These are phyloP conservation scores for Himalopsyche japonica DNA, from an alignment of 2,888 invertebrate genomes.

Conservation along the genomic window DNA sequence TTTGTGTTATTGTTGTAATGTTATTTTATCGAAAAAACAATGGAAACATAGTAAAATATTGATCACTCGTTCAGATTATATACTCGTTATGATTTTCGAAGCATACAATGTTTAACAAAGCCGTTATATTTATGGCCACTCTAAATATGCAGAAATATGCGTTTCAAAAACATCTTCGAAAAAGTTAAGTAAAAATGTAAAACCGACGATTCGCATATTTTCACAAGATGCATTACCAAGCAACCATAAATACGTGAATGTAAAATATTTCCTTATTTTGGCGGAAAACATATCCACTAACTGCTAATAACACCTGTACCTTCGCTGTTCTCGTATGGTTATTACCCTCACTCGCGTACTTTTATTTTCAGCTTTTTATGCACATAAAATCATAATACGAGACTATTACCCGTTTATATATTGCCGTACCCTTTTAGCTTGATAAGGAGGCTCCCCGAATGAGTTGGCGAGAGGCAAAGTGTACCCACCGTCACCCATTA, in stretches of 20 bases:
- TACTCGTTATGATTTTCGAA: no score
- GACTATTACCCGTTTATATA: conserved; percentile 36
- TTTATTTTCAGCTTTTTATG: conserved; percentile 36
- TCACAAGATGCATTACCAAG: not conserved
- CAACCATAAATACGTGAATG: not conserved
- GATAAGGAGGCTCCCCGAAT: not conserved
- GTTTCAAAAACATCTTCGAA: no score
- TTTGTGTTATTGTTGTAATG: no score
- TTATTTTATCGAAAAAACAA: no score
- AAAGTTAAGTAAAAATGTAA: not conserved
- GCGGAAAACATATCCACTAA: conserved; percentile 27
- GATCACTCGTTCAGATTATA: no score
- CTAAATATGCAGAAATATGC: no score
- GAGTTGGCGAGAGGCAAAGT: not conserved
- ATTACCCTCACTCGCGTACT: not conserved
- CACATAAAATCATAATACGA: conserved; percentile 36
- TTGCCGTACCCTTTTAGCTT: conserved; percentile 36
- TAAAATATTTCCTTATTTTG: conserved; percentile 32
- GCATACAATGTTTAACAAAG: no score
- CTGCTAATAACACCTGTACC: conserved; percentile 32
- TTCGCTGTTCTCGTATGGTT: not conserved
- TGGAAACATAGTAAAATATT: no score
- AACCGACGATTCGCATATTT: not conserved
- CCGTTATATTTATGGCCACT: no score
- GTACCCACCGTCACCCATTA: conserved; percentile 17